phyloP scores from a whole-genome alignment of 2,113 vertebrate genomes.

The Siniperca chuatsi region DNA sequence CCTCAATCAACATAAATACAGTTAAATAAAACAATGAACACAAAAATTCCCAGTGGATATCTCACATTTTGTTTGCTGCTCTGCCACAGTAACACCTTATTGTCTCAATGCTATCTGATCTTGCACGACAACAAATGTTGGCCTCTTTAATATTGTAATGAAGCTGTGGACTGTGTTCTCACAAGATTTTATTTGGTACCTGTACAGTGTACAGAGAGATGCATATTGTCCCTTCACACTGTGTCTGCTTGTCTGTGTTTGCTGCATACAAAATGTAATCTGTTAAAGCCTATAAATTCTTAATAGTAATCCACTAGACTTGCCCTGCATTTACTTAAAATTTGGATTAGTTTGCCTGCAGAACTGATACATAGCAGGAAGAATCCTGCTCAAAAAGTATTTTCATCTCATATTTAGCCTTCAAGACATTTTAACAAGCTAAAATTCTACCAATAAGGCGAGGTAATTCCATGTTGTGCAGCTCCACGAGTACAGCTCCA shows the following conservation, averaged over 20 bases:
- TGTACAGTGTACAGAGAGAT: neutral
- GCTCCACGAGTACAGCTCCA: neutral
- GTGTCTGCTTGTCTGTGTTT: neutral
- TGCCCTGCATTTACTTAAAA: neutral
- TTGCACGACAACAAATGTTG: neutral
- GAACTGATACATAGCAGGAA: neutral
- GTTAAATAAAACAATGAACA: neutral
- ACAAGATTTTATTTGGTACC: neutral
- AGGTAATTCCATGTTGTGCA: neutral
- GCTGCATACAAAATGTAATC: conserved; percentile 1
- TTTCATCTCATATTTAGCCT: neutral
- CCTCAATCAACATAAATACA: neutral
- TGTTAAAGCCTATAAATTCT: neutral
- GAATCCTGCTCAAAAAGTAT: neutral
- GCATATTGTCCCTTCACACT: neutral
- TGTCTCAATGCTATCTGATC: neutral
- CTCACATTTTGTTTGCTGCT: neutral
- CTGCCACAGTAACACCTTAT: neutral
- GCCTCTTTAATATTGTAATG: neutral
- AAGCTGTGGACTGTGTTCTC: neutral
- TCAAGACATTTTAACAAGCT: neutral
- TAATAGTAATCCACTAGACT: neutral
- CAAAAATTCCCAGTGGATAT: neutral
- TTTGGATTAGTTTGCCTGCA: neutral
- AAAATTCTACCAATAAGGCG: neutral